Percentiles rank a stretch among this genome's conserved stretches.
phyloP scores from a whole-genome alignment of 2,797 vertebrate genomes.

The Florisuga fusca region DNA sequence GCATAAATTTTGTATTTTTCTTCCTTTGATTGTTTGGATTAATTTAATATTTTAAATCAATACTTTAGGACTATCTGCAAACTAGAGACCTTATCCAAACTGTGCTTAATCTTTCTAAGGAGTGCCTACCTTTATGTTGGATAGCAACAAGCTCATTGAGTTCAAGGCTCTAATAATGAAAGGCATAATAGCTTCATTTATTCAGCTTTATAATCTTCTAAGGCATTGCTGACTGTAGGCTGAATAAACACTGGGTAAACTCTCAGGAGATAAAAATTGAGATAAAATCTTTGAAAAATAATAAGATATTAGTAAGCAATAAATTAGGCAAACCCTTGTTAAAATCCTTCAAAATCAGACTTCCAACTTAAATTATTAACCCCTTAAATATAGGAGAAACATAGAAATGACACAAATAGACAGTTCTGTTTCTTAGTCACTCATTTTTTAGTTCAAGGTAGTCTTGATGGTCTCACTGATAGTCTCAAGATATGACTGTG shows the following conservation, averaged over 20 bases:
- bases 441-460: neutral
- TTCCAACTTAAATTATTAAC: neutral
- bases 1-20: neutral
- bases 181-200: constrained; percentile 23
- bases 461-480: neutral
- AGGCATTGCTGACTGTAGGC: neutral
- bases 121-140: neutral
- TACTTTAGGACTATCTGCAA: constrained; percentile 19
- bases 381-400: neutral
- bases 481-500: neutral
- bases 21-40: neutral
- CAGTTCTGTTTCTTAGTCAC: neutral
- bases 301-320: neutral
- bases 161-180: constrained; percentile 35
- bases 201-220: constrained; percentile 51
- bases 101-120: constrained; percentile 4
- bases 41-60: constrained; percentile 46
- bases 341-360: constrained; percentile 2
- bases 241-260: constrained; percentile 41
- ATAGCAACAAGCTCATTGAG: neutral
- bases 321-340: constrained; percentile 15
- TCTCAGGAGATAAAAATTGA: neutral
- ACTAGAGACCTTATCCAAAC: neutral
- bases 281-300: neutral
- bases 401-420: neutral